Base-by-base conservation (phyloP, 92 coral and sea anemone species). In the Anthopleura xanthogrammica region DNA sequence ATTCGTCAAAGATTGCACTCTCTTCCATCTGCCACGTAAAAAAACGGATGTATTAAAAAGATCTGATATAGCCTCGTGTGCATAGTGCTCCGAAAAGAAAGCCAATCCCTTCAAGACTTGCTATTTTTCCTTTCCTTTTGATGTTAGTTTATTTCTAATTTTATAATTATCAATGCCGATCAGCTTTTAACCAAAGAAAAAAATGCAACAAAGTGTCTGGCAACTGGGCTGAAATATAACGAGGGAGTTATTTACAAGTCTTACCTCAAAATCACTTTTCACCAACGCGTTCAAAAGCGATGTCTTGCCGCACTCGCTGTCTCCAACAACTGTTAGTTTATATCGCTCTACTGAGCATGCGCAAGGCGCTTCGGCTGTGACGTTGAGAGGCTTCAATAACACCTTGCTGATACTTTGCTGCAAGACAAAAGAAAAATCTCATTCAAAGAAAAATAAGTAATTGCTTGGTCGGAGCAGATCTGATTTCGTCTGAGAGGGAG, bases 251-350 rank as follows among this genome's bases (percentile, higher is more conserved):
- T 17, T 43, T 42, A 19, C 54, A 79, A 52, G 23, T 58, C 79
- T 86, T 87, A 94, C 99, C 89, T 96, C 99, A 83, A 93, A 93
- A 85, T 96, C 99, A 56, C 94, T 97, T 83, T 92, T 94, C 48
- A 97, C 98, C 77, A 97, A 90, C 20, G 98, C 94, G 52, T 97
- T 97, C 17, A 97, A 86, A 14, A 97, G 91, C 60, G 92, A 90
- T 17, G 99, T 97, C 76, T 97, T 97, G 1, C 99, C 99, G 36
- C 97, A 86, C 80, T 89, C 97, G 5, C 90, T 83, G 85, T 97
- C 99, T 12, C 99, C 99, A 2, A 97, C 92, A 11, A 97, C 99
- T 13, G 92, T 91, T 68, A 97, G 86, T 79, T 97, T 97, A 85
- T 97, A 97, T 14, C 99, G 83, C 79, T 96, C 96, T 43, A 88